Evolutionary conservation across 2,113 vertebrate genomes (phyloP), one percentile per base, ranked within the genome.

Genomic region (Oostethus manadensis): DNA sequence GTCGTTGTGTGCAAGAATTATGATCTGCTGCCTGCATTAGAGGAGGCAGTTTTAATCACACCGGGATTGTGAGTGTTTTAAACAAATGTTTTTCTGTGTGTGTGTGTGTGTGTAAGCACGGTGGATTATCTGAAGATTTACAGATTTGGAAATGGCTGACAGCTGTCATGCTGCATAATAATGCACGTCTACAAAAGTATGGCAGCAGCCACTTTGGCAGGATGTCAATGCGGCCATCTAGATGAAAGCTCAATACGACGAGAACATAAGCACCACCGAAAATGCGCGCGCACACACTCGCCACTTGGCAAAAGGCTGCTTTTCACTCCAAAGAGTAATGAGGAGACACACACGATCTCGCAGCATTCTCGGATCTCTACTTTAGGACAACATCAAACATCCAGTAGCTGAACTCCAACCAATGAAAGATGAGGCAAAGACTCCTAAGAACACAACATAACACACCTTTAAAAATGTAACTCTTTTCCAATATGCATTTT

Each of bases 71-170:
- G 77, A 79, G 81, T 77, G 71, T 86, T 88, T 85, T 79, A 83
- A 86, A 86, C 79, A 80, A 86, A 88, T 80, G 79, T 68, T 72
- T 83, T 81, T 87, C 86, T 88, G 15, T 23, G 10, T 50, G 11
- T 50, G 6, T 50, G 18, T 48, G 20, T 48, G 17, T 45, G 56
- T 58, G 78, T 83, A 87, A 85, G 83, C 79, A 76, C 56, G 64
- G 61, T 57, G 87, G 89, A 90, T 88, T 90, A 90, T 81, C 82
- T 73, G 69, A 82, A 85, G 85, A 88, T 89, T 88, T 88, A 85
- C 84, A 86, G 86, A 86, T 86, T 86, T 85, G 79, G 73, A 79
- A 86, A 86, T 81, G 74, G 80, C 80, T 85, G 83, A 86, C 88
- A 88, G 86, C 83, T 88, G 87, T 86, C 87, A 79, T 62, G 80